Evolutionary conservation across 53 echinoderm and acorn worm species (phyloP).

Genomic region (Holothuria scabra): DNA sequence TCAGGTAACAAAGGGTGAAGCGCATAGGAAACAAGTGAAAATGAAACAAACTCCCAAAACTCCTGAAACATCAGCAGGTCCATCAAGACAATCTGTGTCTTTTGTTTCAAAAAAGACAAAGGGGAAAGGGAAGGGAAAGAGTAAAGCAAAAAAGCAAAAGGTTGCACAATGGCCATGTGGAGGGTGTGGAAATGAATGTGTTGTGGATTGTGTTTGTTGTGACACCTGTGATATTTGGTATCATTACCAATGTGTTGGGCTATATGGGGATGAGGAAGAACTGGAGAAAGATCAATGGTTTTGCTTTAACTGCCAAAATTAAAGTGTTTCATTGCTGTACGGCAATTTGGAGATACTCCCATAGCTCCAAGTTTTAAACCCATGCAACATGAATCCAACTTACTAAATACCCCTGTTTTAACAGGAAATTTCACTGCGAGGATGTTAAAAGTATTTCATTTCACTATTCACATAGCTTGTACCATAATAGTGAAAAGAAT

Average conservation of each 20-base stretch:
- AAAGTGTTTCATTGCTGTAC: no score
- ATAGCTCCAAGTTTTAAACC: no score
- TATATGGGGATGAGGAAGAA: slow-evolving; percentile 1
- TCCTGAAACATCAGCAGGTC: background rate
- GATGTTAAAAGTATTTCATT: no score
- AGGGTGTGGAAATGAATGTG: slow-evolving; percentile 12
- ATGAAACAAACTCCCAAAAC: background rate
- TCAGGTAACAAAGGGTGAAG: background rate
- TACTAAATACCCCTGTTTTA: no score
- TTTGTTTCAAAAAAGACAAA: background rate
- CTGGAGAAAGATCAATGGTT: background rate
- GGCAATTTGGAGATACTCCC: no score
- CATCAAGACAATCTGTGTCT: background rate
- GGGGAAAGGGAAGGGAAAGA: background rate
- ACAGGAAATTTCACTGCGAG: no score
- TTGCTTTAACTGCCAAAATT: background rate
- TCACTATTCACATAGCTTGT: no score
- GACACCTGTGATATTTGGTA: background rate
- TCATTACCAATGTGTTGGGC: no score
- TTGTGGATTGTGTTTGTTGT: slow-evolving; percentile 8
- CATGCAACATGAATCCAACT: no score
- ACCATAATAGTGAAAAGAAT: no score
- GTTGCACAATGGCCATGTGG: slow-evolving; percentile 1
- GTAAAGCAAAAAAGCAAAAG: slow-evolving; percentile 2
- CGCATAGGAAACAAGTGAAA: background rate